Evolutionary conservation across 1,140 invertebrate species (phyloP), one percentile per base, ranked within the genome.

Genomic region (Trigoniulus corallinus): DNA sequence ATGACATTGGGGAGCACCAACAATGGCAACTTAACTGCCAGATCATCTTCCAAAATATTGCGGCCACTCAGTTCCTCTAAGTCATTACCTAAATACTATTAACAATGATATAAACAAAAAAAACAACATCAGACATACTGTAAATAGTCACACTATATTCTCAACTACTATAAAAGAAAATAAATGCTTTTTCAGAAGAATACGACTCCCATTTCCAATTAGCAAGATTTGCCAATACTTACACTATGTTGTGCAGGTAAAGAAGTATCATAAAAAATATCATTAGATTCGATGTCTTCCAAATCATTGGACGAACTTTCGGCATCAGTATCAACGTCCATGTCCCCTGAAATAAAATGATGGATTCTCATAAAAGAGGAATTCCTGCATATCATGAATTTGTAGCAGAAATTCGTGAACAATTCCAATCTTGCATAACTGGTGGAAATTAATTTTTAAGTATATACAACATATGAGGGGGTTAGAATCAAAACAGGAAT

Each of bases 21-120:
- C 21, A 84, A 57, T 10, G 80, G 78, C 27, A 84, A 53, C 27
- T 60, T 66, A 1, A 70, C 56, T 24, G 59, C 57, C 13, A 60
- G 56, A 13, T 67, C 63, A 45, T 74, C 72, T 52, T 79, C 77
- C 21, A 77, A 62, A 42, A 81, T 62, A 27, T 74, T 77, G 26
- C 79, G 61, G 1, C 78, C 79, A 53, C 71, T 64, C 1, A 80
- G 54, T 51, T 78, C 75, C 62, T 78, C 72, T 45, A 79, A 61
- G 56, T 77, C 73, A 49, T 69, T 65, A 21, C 79, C 79, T 27
- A 81, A 62, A 61, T 81, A 81, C 76, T 79, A 55, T 24, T 61
- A 39, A 39, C n/a, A n/a, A n/a, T 34, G 7, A 24, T 44, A 24
- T 7, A 7, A 10, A 7, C 12, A 44, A 44, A 24, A 61, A 58